Base-by-base conservation (phyloP, 2,113 vertebrate genomes). In the Spheniscus mendiculus region DNA sequence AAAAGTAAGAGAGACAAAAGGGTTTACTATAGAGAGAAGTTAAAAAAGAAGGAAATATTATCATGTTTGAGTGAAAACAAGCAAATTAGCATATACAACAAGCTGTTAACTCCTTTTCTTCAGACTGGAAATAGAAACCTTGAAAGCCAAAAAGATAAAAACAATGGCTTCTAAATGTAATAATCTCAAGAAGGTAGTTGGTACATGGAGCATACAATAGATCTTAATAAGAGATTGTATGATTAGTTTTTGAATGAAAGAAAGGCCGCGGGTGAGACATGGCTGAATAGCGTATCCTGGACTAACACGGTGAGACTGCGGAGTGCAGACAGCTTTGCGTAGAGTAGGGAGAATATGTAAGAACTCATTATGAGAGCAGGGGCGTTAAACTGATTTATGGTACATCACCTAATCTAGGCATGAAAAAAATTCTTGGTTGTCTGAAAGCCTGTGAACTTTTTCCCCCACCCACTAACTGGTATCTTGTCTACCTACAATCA, bases 231-330 rank as follows among this genome's bases (percentile, higher is more conserved):
- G 42, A 40, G 45, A 44, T 1, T 44, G 14, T 6, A 45, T 7
- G 16, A 38, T 62, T 73, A 30, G 21, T 53, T 63, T 65, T 26
- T 29, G 13, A 67, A 56, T 29, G n/a, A 58, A 79, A 71, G 73
- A 49, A 66, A 79, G 56, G 38, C 62, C 59, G 19, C 1, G 1
- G 49, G 38, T 42, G 45, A 65, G 25, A n/a, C 6, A 29, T 0
- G 6, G 52, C 71, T 63, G 15, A 69, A 50, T 0, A 55, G 17
- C 19, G 26, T 45, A 61, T 21, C n/a, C 58, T 76, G 55, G 13
- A 45, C 29, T 67, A 25, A 71, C 26, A 42, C 1, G 1, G n/a
- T 30, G 47, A 65, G 49, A 50, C 32, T 66, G 65, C 0, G 0
- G 18, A 50, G 19, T 34, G 63, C 30, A 83, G 62, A 23, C 62